Base-by-base conservation (phyloP, 2,797 vertebrate species). In the Mycteria americana region DNA sequence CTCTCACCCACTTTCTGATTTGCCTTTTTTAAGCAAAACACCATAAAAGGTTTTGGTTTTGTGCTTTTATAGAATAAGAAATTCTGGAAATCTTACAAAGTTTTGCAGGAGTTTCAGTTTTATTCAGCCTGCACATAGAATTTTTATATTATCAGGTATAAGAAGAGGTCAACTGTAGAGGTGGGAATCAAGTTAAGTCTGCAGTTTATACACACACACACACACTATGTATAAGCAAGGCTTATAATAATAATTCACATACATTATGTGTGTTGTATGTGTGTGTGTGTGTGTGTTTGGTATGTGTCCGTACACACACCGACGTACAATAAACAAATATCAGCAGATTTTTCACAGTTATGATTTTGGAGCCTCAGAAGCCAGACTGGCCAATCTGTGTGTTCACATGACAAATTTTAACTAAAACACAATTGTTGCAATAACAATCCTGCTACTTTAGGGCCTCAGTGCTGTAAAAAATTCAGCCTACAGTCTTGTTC, bases 251-350 rank as follows among this genome's bases (percentile, higher is more conserved):
- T 43, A 80, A 63, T 72, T 77, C 50, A 68, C 11, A 25, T 10
- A 7, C 7, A 19, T 50, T 43, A 17, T 28, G 9, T 9, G 19
- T 80, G 33, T 10, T 37, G 10, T 37, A 37, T 43, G 16, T 50
- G 10, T 37, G 35, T 1, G 0, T 4, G 5, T 18, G 3, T 18
- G 3, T n/a, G 13, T 72, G 18, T 80, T 57, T 65, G 11, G 18
- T 25, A 31, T 60, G 37, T n/a, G 17, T 30, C 28, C 81, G 46
- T 23, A 65, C 6, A 11, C 19, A 70, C 18, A 73, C 3, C 5
- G 5, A 72, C 50, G 11, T 12, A 46, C 3, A 59, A 76, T 3
- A 54, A 54, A 60, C 13, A 91, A 88, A 30, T 35, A 79, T 10
- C 19, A 67, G 39, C 59, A 70, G 16, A 57, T 64, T 87, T 62